Conservation (phyloP, 2,888 invertebrate species). For the Caenorhabditis sp. region DNA sequence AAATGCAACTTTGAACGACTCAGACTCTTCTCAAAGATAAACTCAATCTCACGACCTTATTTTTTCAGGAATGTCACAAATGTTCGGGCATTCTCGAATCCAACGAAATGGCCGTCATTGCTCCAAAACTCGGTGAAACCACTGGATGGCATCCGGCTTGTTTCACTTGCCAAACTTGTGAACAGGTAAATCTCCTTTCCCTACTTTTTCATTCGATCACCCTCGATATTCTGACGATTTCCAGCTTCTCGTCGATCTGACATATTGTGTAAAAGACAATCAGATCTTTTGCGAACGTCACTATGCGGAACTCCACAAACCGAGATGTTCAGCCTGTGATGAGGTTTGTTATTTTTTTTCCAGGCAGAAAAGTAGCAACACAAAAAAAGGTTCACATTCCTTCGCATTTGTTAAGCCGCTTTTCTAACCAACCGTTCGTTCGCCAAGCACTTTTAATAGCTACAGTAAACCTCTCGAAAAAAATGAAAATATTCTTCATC, state of each 20-base stretch:
- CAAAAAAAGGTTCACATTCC: neutral
- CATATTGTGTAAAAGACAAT: slow-evolving; percentile 90
- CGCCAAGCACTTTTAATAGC: neutral
- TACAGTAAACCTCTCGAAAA: too few species aligned
- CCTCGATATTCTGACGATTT: slow-evolving; percentile 2
- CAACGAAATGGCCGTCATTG: slow-evolving; percentile 85
- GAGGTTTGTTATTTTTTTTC: slow-evolving; percentile 80
- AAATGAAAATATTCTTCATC: neutral
- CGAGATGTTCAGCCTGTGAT: slow-evolving; percentile 94
- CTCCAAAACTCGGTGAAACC: slow-evolving; percentile 78
- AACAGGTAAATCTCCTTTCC: slow-evolving; percentile 26
- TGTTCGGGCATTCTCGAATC: slow-evolving; percentile 83
- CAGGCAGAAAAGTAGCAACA: neutral
- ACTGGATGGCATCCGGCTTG: slow-evolving; percentile 77
- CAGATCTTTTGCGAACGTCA: slow-evolving; percentile 90
- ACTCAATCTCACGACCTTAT: too few species aligned
- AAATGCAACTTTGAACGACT: too few species aligned
- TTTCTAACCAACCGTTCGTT: neutral
- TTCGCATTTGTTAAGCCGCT: neutral
- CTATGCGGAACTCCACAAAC: slow-evolving; percentile 93
- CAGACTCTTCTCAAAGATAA: too few species aligned
- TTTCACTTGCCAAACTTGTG: slow-evolving; percentile 73
- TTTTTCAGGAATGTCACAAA: slow-evolving; percentile 80
- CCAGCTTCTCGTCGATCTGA: slow-evolving; percentile 89
- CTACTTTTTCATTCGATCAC: neutral